Base-by-base conservation (phyloP, 64 coral and sea anemone genomes). In the Actinia equina region DNA sequence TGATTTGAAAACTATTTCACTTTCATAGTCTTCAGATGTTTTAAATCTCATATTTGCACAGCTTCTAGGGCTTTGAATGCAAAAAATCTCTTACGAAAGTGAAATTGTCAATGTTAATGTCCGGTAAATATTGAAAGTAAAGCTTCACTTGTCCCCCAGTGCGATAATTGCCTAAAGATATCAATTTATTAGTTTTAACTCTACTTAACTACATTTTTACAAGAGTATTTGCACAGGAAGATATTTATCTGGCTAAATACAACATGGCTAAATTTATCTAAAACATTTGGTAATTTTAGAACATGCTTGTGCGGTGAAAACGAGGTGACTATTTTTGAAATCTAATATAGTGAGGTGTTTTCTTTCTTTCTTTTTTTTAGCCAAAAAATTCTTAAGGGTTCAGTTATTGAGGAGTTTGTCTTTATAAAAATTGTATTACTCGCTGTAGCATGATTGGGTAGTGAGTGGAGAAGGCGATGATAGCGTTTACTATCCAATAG, bases 131-230 rank as follows among this genome's bases (percentile, higher is more conserved):
- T 16, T 74, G 69, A 74, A 74, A 30, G 26, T 13, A 30, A 26
- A 74, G 25, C 22, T n/a, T 65, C 19, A 74, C 22, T 74, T 74
- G 7, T 74, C 69, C 3, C 69, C 69, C 69, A 74, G 69, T 74
- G 69, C n/a, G 69, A 74, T 74, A 74, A 74, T 74, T 74, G 69
- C 25, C 26, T 30, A 42, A 74, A 74, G 69, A 27, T 74, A 74
- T 74, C 69, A 74, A 74, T 74, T 74, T 74, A 74, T 74, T 74
- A 74, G 69, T 74, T 74, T 74, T 74, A 74, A 74, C 23, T 41
- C n/a, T 27, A 15, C 23, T 74, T 74, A 41, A 41, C n/a, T 71
- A 11, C 7, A 11, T 25, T 71, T 71, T 71, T 71, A 74, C 26
- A 74, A 14, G 69, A 41, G 69, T 30, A 41, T 74, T n/a, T 10